Percentiles rank a stretch among this genome's conserved stretches.
phyloP scores from a whole-genome alignment of 1,140 invertebrate species.

The Drosophila yakuba region DNA sequence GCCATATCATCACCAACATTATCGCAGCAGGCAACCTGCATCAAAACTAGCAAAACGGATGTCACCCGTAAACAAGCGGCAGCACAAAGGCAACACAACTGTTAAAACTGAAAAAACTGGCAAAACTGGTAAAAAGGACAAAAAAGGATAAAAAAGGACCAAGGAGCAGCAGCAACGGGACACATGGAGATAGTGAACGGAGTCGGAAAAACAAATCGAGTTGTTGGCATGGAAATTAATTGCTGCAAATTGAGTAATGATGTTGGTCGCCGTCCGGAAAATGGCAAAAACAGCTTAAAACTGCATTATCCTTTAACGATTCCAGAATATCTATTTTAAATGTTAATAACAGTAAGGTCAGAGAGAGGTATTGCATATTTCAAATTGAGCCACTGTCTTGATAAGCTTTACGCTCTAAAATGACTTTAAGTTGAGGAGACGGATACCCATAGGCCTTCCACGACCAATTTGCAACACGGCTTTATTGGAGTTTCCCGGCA shows the following conservation, averaged over 20 bases:
- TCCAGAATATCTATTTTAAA: not conserved
- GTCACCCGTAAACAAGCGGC: slow-evolving; percentile 41
- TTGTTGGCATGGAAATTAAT: slow-evolving; percentile 74
- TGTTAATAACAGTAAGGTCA: no score
- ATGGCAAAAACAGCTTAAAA: not conserved
- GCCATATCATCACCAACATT: slow-evolving; percentile 30
- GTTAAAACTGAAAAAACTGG: not conserved
- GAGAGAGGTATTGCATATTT: no score
- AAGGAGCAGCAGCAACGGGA: not conserved
- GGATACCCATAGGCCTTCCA: no score
- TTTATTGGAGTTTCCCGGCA: not conserved
- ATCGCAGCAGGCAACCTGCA: slow-evolving; percentile 36
- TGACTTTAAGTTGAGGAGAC: not conserved
- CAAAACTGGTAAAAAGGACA: not conserved
- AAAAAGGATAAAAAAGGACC: not conserved
- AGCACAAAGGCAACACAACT: slow-evolving; percentile 11
- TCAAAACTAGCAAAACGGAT: slow-evolving; percentile 51
- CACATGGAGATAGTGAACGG: not conserved
- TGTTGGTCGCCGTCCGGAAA: slow-evolving; percentile 29
- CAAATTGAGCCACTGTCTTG: no score
- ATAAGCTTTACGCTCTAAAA: no score
- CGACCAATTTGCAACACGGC: no score
- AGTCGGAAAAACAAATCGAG: slow-evolving; percentile 57
- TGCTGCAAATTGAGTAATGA: slow-evolving; percentile 62
- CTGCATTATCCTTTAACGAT: slow-evolving; percentile 4